A percentile compares a stretch with the other conserved stretches of the same genome.
phyloP scores from a whole-genome alignment of 2,113 vertebrate species.

The Uria aalge region DNA sequence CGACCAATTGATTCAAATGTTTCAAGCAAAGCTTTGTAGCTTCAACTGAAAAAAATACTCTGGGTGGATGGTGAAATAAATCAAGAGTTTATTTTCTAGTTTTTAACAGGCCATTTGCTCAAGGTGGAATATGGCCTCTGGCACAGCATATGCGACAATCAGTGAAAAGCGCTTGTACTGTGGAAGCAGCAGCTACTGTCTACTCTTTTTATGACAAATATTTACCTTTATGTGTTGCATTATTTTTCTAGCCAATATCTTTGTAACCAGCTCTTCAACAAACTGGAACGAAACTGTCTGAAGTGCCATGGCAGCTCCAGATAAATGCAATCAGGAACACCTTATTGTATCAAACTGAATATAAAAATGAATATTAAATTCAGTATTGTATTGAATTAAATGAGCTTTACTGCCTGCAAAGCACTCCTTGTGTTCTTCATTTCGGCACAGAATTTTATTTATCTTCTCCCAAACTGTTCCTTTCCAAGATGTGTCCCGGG shows the following conservation, averaged over 20 bases:
- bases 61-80: background rate
- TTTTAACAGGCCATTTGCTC: slow-evolving; percentile 9
- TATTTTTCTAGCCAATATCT: background rate
- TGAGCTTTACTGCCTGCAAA: background rate
- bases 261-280: background rate
- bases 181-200: background rate
- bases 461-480: background rate
- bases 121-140: background rate
- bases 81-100: background rate
- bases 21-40: background rate
- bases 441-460: background rate
- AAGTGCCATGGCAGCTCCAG: background rate
- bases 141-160: background rate
- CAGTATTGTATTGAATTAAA: background rate
- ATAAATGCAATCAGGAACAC: background rate
- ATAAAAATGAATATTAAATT: background rate
- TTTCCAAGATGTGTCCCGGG: background rate
- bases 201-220: background rate
- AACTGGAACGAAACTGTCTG: background rate
- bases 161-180: background rate
- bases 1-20: background rate
- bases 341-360: background rate
- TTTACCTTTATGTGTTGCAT: background rate
- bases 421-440: background rate
- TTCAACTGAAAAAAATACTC: background rate